Base-by-base conservation (phyloP, 2,113 vertebrate species). In the Benitochromis conjunctus region DNA sequence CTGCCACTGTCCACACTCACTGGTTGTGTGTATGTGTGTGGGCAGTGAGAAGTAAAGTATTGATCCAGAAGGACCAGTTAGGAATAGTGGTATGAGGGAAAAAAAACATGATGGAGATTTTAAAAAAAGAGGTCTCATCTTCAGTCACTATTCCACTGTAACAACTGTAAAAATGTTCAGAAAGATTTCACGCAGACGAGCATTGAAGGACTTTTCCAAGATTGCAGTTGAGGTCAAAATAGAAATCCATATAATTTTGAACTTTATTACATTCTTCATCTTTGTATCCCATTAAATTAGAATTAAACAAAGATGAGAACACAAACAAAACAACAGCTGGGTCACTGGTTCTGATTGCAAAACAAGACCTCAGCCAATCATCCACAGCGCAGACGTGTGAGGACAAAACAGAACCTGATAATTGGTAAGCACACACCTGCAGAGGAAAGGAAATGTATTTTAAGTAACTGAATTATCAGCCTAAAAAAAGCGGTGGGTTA, bases 61-160 rank as follows among this genome's bases (percentile, higher is more conserved):
- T 88, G 86, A 94, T 87, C 85, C 84, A 64, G 66, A 91, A 88
- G 66, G 82, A 89, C 34, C 36, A 64, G 88, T 84, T 82, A 79
- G 92, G 85, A 85, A 88, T 60, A 24, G 77, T 41, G 29, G 81
- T 54, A 83, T 66, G 83, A 79, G 46, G 18, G 58, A 19, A 36
- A 5, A 34, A 36, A 78, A 26, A 43, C 9, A 3, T 4, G 19
- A 86, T 82, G 53, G 79, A 64, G 16, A 26, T 79, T 76, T 56
- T 46, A 12, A 34, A 26, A 58, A 58, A 51, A 64, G 24, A 74
- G 19, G 48, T 60, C n/a, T 84, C 48, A 80, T 66, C 87, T 62
- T 81, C 31, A 1, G 71, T 19, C 76, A 26, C 29, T 53, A 2
- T 84, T 58, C 41, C 53, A 36, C 60, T 54, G 76, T 18, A 80